These are phyloP conservation scores for Ciconia boyciana DNA, from an alignment of 2,113 vertebrate genomes.

Conservation along the genomic window DNA sequence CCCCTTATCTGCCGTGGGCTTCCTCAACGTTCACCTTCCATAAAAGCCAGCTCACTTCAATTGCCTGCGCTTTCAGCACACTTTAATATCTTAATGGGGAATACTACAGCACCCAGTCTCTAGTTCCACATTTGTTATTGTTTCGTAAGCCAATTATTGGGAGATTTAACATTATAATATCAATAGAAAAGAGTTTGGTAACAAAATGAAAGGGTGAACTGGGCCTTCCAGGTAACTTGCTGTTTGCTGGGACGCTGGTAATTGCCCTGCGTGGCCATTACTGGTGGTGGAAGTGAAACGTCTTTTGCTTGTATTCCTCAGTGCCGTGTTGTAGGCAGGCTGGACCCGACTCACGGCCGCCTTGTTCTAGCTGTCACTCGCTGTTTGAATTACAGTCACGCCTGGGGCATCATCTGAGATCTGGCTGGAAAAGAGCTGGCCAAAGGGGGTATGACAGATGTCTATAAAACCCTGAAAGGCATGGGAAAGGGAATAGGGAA, in stretches of 20 bases:
- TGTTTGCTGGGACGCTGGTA: background rate
- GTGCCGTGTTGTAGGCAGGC: background rate
- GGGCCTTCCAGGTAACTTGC: background rate
- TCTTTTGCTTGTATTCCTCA: background rate
- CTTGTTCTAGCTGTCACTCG: background rate
- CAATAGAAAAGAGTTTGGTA: background rate
- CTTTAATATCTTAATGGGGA: background rate
- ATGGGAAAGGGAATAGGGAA: background rate
- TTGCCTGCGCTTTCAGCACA: background rate
- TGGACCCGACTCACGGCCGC: fast-evolving
- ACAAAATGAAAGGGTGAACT: background rate
- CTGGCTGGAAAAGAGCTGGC: slow-evolving; percentile 2
- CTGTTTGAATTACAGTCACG: background rate
- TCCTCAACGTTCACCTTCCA: background rate
- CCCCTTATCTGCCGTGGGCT: background rate
- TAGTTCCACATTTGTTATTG: background rate
- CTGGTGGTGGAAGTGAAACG: background rate
- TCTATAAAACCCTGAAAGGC: background rate
- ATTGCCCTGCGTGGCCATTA: background rate
- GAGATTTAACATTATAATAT: background rate
- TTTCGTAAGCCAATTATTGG: background rate
- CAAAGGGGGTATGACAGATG: slow-evolving; percentile 16
- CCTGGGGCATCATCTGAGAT: slow-evolving; percentile 9
- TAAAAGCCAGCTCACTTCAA: background rate
- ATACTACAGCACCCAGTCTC: background rate